phyloP scores from a whole-genome alignment of 2,797 vertebrate species.

The Oreonectes daqikongensis region DNA sequence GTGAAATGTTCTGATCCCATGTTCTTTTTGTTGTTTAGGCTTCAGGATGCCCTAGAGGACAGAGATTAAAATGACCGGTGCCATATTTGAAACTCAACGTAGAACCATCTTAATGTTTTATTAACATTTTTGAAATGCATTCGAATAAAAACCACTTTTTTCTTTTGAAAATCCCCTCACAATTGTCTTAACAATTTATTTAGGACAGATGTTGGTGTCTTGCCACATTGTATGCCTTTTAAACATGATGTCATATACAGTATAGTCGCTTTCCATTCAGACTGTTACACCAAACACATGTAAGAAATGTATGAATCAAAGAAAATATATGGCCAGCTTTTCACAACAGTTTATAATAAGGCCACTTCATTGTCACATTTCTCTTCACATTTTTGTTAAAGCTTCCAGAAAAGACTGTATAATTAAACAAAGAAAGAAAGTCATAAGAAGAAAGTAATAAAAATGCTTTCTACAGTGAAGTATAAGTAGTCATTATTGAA shows the following conservation, averaged over 20 bases:
- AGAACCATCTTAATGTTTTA: not conserved
- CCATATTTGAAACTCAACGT: not conserved
- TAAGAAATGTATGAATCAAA: not conserved
- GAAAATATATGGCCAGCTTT: not conserved
- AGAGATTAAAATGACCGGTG: not conserved
- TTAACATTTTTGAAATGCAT: conserved; percentile 7
- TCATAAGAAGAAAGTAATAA: conserved; percentile 7
- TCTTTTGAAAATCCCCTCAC: not conserved
- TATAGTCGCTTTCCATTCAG: not conserved
- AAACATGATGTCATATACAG: conserved; percentile 15
- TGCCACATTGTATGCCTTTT: not conserved
- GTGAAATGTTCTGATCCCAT: conserved; percentile 64
- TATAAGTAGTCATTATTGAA: not conserved
- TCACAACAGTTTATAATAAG: not conserved
- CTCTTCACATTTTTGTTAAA: too few species aligned
- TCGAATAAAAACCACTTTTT: conserved; percentile 1
- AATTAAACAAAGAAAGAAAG: conserved; percentile 5
- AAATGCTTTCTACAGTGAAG: not conserved
- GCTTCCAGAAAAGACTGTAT: too few species aligned
- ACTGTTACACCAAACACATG: conserved; percentile 3
- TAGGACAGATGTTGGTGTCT: not conserved
- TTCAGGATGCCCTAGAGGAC: conserved; percentile 49
- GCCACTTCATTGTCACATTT: not conserved
- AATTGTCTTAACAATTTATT: conserved; percentile 2
- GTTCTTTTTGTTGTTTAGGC: conserved; percentile 39